Percentiles rank a stretch among this genome's conserved stretches.
Conservation (phyloP, 2,888 invertebrate species). For the Xylocampa areola region DNA sequence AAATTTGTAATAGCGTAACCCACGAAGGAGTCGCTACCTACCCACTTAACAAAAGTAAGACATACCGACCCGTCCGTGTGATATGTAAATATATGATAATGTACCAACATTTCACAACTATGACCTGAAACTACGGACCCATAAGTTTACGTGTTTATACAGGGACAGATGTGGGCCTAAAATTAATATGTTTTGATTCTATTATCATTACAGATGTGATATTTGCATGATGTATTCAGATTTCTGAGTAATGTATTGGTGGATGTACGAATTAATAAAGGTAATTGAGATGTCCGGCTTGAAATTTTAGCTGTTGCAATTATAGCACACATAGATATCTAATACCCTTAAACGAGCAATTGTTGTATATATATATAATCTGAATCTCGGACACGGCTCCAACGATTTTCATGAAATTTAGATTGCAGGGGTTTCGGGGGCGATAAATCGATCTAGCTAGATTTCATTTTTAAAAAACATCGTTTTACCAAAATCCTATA, state of each 20-base stretch:
- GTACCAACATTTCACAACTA: conserved; percentile 73
- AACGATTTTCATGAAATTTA: too few species aligned
- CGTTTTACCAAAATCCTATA: too few species aligned
- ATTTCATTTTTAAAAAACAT: too few species aligned
- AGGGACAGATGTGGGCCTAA: conserved; percentile 82
- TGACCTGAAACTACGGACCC: conserved; percentile 71
- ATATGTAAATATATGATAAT: conserved; percentile 85
- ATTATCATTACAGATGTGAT: conserved; percentile 70
- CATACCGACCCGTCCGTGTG: conserved; percentile 62
- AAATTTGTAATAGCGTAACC: too few species aligned
- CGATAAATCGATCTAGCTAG: too few species aligned
- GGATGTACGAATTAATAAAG: neutral
- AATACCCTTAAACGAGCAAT: too few species aligned
- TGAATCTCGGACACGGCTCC: too few species aligned
- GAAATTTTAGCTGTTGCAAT: neutral
- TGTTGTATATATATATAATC: too few species aligned
- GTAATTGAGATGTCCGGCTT: neutral
- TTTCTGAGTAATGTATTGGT: conserved; percentile 30
- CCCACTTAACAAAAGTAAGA: conserved; percentile 16
- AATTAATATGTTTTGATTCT: conserved; percentile 86
- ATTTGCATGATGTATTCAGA: conserved; percentile 54
- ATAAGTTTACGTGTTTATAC: conserved; percentile 77
- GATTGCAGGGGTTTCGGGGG: too few species aligned
- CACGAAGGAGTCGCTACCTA: conserved; percentile 3
- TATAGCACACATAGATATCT: too few species aligned